Percentiles rank a stretch among this genome's conserved stretches.
Evolutionary conservation across 2,888 invertebrate species (phyloP).

Genomic region (Sarcophaga subvicina): DNA sequence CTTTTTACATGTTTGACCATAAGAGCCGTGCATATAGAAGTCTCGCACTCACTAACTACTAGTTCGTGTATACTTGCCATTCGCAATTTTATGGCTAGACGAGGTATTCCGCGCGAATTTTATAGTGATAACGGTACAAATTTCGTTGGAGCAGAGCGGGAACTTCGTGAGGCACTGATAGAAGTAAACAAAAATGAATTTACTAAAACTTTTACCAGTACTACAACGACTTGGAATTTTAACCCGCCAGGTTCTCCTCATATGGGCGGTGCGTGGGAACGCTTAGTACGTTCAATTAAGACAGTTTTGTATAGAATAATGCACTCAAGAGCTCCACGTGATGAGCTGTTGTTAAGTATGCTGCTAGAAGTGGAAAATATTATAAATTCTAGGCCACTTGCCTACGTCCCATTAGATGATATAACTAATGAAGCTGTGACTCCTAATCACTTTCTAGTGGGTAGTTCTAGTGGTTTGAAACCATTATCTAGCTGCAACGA

Average conservation of each 20-base stretch:
- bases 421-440: not conserved
- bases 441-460: not conserved
- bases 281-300: conserved; percentile 6
- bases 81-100: conserved; percentile 45
- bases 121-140: conserved; percentile 52
- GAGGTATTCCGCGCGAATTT: conserved; percentile 39
- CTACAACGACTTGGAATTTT: no score
- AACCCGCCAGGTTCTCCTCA: conserved; percentile 2
- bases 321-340: conserved; percentile 7
- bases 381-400: conserved; percentile 18
- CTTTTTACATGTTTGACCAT: conserved; percentile 66
- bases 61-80: conserved; percentile 34
- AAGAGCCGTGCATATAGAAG: conserved; percentile 7
- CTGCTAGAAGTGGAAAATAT: not conserved
- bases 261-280: not conserved
- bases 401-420: conserved; percentile 1
- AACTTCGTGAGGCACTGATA: conserved; percentile 33
- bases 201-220: not conserved
- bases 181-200: not conserved
- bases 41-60: not conserved
- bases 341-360: conserved; percentile 12
- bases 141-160: conserved; percentile 31
- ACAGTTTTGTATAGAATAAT: conserved; percentile 20
- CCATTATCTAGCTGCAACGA: no score
- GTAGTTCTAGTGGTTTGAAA: no score